Evolutionary conservation across 2,888 invertebrate genomes (phyloP).

Genomic region (Sympetrum striolatum): DNA sequence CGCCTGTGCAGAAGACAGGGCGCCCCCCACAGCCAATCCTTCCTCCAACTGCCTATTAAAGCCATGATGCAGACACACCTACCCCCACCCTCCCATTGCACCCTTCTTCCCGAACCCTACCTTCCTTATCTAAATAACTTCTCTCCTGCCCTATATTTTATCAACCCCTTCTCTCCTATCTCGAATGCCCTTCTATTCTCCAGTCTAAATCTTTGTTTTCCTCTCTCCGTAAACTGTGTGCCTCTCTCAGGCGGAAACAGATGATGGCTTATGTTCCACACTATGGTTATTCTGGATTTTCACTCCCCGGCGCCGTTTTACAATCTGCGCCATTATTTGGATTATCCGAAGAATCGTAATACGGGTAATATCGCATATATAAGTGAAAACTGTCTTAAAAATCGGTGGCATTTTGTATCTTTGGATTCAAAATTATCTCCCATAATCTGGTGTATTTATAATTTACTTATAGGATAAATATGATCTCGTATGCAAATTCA

Average conservation of each 20-base stretch:
- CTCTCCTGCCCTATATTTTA: not conserved
- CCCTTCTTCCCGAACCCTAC: not conserved
- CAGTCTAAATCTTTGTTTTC: not conserved
- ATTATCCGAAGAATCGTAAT: too few relatives aligned
- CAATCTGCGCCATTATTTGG: not conserved
- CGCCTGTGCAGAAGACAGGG: not conserved
- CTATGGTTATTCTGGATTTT: not conserved
- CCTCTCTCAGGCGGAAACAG: not conserved
- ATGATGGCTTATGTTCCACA: not conserved
- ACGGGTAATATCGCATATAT: too few relatives aligned
- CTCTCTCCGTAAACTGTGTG: not conserved
- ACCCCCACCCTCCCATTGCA: not conserved
- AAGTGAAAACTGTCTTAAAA: too few relatives aligned
- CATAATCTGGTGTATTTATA: too few relatives aligned
- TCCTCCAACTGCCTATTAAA: constrained; percentile 14
- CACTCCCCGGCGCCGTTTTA: not conserved
- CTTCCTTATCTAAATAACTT: not conserved
- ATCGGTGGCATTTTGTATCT: too few relatives aligned
- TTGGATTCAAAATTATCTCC: too few relatives aligned
- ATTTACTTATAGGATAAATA: too few relatives aligned
- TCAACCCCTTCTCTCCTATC: not conserved
- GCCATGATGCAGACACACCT: constrained; percentile 4
- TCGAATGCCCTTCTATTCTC: not conserved
- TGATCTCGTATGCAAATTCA: too few relatives aligned
- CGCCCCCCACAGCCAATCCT: not conserved